phyloP scores from a whole-genome alignment of 2,888 invertebrate species.

The Heliconius erato region DNA sequence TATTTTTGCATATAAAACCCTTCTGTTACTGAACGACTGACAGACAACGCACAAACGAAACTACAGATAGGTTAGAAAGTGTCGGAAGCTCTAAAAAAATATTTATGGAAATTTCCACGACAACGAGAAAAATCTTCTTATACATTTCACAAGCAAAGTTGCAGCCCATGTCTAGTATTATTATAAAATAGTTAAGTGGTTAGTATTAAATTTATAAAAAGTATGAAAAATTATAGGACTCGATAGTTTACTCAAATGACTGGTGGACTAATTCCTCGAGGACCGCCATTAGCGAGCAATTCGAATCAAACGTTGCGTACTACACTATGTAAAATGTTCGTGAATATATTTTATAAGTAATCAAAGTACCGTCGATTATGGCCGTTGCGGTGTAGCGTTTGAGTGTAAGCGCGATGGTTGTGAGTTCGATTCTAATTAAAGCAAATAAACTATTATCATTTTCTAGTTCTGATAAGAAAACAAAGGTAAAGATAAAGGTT shows the following conservation, averaged over 20 bases:
- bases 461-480: neutral
- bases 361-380: neutral
- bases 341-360: neutral
- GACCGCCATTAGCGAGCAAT: slow-evolving; percentile 21
- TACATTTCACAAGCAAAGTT: no score
- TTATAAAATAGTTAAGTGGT: neutral
- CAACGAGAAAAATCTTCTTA: no score
- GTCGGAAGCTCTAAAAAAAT: no score
- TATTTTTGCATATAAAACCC: no score
- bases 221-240: neutral
- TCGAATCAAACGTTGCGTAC: neutral
- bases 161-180: no score
- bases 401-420: neutral
- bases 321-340: neutral
- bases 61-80: no score
- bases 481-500: neutral
- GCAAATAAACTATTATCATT: neutral
- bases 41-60: no score
- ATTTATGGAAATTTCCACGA: no score
- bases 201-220: neutral
- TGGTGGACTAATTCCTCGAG: slow-evolving; percentile 6
- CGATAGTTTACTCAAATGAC: slow-evolving; percentile 26
- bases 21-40: no score
- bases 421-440: neutral
- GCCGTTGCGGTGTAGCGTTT: neutral